A percentile compares a stretch with the other conserved stretches of the same genome.
phyloP scores from a whole-genome alignment of 2,113 vertebrate genomes.

The Hepsetus odoe region DNA sequence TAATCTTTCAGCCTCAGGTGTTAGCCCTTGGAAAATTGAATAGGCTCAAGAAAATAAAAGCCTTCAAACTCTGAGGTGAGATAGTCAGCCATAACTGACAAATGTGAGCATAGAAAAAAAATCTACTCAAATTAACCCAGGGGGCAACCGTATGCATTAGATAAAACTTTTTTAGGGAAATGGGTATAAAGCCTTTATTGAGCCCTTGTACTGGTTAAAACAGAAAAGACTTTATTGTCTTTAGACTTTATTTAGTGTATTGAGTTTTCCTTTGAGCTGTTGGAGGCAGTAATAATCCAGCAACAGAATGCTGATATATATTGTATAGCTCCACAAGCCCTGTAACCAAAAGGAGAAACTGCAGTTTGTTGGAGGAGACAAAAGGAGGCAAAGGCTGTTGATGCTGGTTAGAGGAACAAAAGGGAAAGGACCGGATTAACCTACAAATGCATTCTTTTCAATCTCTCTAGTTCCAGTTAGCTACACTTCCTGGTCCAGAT shows the following conservation, averaged over 20 bases:
- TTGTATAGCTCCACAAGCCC: not conserved
- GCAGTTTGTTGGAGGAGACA: conserved; percentile 14
- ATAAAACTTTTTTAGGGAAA: not conserved
- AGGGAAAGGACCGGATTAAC: no score
- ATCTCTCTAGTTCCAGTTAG: no score
- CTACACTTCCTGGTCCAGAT: no score
- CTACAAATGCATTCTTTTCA: no score
- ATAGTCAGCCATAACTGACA: not conserved
- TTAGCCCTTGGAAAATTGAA: no score
- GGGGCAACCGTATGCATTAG: not conserved
- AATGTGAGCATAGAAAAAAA: not conserved
- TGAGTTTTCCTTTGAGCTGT: not conserved
- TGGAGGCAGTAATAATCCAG: not conserved
- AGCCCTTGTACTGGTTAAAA: not conserved
- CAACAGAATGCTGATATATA: not conserved
- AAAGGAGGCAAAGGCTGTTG: not conserved
- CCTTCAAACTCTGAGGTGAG: not conserved
- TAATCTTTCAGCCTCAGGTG: no score
- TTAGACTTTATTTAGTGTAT: not conserved
- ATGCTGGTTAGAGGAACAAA: not conserved
- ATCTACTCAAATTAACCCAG: conserved; percentile 13
- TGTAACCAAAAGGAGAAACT: not conserved
- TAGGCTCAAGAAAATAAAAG: not conserved
- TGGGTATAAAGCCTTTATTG: not conserved
- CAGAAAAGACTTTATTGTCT: not conserved